Percentiles rank a stretch among this genome's conserved stretches.
Conservation (phyloP, 64 coral and sea anemone species). For the Actinia tenebrosa region DNA sequence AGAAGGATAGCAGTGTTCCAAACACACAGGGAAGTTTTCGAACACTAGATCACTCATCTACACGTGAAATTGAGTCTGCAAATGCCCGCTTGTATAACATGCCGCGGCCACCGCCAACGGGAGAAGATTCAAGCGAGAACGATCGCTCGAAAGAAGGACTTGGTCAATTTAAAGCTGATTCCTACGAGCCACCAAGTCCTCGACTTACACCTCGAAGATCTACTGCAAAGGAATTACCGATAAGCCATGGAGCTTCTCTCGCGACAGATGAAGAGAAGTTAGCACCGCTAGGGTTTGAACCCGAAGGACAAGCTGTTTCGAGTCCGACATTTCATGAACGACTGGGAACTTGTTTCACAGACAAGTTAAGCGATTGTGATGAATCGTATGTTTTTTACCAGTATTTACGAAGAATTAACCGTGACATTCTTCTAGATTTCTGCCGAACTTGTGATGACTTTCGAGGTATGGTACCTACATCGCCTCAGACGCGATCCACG, state of each 20-base stretch:
- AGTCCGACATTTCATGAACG: constrained; percentile 67
- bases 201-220: constrained; percentile 68
- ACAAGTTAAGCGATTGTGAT: constrained; percentile 72
- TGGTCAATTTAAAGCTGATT: constrained; percentile 52
- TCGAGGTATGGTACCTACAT: constrained; percentile 70
- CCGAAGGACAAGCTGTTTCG: constrained; percentile 70
- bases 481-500: constrained; percentile 54
- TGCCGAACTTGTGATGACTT: constrained; percentile 60
- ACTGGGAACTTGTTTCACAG: constrained; percentile 54
- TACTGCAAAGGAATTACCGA: constrained; percentile 62
- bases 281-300: constrained; percentile 82
- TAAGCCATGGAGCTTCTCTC: constrained; percentile 38
- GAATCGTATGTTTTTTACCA: constrained; percentile 70
- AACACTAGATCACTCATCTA: constrained; percentile 65
- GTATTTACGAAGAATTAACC: constrained; percentile 55
- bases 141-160: constrained; percentile 43
- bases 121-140: constrained; percentile 85
- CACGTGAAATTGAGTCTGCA: constrained; percentile 81
- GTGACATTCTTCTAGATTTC: constrained; percentile 86
- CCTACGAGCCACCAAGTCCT: constrained; percentile 33
- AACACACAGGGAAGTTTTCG: not conserved
- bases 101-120: constrained; percentile 74
- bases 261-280: constrained; percentile 83
- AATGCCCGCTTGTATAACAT: constrained; percentile 43
- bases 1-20: not conserved